Base-by-base conservation (phyloP, 2,888 invertebrate species). In the Branchellion lobata region DNA sequence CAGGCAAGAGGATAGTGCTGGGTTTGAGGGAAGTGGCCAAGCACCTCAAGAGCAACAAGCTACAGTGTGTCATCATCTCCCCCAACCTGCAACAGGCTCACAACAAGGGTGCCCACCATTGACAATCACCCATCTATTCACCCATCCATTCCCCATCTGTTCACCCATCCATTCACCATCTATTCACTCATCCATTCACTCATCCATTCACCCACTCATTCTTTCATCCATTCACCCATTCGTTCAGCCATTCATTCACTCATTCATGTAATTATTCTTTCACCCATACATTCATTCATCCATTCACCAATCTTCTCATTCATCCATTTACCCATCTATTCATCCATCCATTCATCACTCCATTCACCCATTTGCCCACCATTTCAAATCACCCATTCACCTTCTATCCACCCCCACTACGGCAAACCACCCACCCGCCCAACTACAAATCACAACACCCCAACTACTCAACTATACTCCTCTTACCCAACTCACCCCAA, bases 21-120 rank as follows among this genome's bases (percentile, higher is more conserved):
- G 92, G 92, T 11, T 89, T 92, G 72, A 90, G 91, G 71, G 91
- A 92, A 86, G 89, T 90, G 0, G 88, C 89, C 71, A 90, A 90
- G 81, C 90, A 90, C 83, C 84, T 92, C n/a, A 87, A 88, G 71
- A 85, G 91, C 34, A 89, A 89, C 80, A 91, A 90, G 85, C 86
- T 91, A 0, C 90, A 90, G 84, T 86, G 91, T 81, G 86, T 92
- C 8, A 87, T 92, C 8, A 88, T 92, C 73, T 91, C 92, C 11
- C 90, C 91, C 1, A 91, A 92, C 85, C 88, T 92, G 83, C 91
- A 92, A 83, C 86, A 86, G 83, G 87, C 87, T 72, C 86, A 88
- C 81, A 87, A 87, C 1, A 87, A 88, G 86, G 90, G 90, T 89
- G 81, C 78, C 81, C 29, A 11, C 21, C 24, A 57, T 57, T 57